Evolutionary conservation across 2,113 vertebrate genomes (phyloP).

Genomic region (Romanogobio albipinnatus): DNA sequence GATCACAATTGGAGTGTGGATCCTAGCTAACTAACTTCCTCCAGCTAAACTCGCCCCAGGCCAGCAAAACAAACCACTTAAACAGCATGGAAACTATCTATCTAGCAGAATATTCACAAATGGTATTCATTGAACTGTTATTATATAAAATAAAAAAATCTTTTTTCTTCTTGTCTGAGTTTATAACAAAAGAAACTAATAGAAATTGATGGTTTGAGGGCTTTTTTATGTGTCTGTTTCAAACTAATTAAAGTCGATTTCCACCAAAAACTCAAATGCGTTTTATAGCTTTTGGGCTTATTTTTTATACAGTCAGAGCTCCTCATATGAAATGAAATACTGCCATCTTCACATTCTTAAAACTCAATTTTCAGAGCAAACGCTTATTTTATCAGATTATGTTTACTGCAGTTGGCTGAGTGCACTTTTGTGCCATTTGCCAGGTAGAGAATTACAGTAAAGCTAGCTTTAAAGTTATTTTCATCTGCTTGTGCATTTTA

Average conservation of each 20-base stretch:
- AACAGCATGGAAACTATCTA: not conserved
- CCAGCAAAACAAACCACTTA: not conserved
- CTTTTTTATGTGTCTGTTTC: not conserved
- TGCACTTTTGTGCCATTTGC: constrained; percentile 45
- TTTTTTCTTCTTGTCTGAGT: not conserved
- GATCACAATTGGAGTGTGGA: no score
- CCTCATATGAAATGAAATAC: constrained; percentile 21
- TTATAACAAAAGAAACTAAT: not conserved
- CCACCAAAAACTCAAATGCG: not conserved
- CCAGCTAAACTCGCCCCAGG: not conserved
- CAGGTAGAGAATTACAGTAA: constrained; percentile 26
- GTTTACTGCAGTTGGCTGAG: constrained; percentile 36
- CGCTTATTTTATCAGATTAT: constrained; percentile 48
- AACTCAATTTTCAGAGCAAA: constrained; percentile 36
- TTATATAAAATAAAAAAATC: not conserved
- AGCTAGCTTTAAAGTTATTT: constrained; percentile 46
- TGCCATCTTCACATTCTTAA: constrained; percentile 15
- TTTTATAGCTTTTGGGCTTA: constrained; percentile 8
- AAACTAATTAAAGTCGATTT: not conserved
- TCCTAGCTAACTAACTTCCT: no score
- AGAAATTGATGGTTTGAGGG: not conserved
- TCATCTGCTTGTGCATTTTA: constrained; percentile 53
- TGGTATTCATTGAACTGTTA: not conserved
- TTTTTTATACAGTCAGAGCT: not conserved
- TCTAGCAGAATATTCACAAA: not conserved